Evolutionary conservation across 2,888 invertebrate genomes (phyloP).

Genomic region (Melikaiella ostensackeni): DNA sequence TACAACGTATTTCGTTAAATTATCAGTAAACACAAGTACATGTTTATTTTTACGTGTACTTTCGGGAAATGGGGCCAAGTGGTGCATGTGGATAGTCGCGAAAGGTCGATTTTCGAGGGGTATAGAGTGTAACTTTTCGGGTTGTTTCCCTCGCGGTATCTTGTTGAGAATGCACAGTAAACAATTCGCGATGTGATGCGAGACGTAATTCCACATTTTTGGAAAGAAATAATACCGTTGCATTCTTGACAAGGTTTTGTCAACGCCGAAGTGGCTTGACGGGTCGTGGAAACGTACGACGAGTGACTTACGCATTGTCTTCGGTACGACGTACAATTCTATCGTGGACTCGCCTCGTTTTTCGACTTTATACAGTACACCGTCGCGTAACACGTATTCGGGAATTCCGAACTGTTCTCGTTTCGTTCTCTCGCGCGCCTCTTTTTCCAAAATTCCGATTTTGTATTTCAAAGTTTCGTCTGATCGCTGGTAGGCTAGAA

Average conservation of each 20-base stretch:
- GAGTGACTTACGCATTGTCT: not conserved
- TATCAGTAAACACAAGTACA: not conserved
- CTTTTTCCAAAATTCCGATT: not conserved
- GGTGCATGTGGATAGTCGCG: too few relatives aligned
- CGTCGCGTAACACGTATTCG: not conserved
- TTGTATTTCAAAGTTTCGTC: not conserved
- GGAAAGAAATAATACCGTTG: conserved; percentile 10
- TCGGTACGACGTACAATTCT: conserved; percentile 10
- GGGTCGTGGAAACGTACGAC: too few relatives aligned
- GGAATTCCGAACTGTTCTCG: not conserved
- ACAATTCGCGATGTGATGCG: too few relatives aligned
- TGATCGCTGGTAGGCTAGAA: conserved; percentile 25
- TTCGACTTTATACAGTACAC: not conserved
- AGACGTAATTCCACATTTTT: conserved; percentile 31
- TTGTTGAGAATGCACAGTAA: too few relatives aligned
- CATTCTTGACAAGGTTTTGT: not conserved
- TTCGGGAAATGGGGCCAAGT: not conserved
- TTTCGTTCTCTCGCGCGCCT: not conserved
- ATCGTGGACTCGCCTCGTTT: not conserved
- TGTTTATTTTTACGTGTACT: conserved; percentile 9
- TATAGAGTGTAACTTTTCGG: too few relatives aligned
- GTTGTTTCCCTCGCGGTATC: too few relatives aligned
- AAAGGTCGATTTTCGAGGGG: too few relatives aligned
- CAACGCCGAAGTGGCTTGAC: too few relatives aligned
- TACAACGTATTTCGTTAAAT: conserved; percentile 9